These are phyloP conservation scores for Drosophila lini DNA, from an alignment of 1,140 invertebrate species.

Conservation along the genomic window DNA sequence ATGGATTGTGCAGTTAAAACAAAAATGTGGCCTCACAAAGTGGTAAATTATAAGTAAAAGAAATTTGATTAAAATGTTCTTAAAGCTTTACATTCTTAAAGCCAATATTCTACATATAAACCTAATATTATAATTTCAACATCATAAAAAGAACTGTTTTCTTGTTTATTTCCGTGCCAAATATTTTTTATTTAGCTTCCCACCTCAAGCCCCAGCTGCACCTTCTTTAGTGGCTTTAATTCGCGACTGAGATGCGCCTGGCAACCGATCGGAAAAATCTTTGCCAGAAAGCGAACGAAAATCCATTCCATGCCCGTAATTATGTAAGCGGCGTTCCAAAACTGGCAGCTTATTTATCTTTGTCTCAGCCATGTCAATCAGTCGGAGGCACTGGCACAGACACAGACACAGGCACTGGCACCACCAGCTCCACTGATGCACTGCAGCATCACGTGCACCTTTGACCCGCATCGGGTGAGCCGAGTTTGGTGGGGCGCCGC, in stretches of 20 bases:
- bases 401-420: conserved; percentile 1
- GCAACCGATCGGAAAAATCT: conserved; percentile 50
- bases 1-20: conserved; percentile 9
- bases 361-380: conserved; percentile 78
- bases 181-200: conserved; percentile 59
- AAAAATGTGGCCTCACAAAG: neutral
- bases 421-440: conserved; percentile 58
- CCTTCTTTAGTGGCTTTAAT: conserved; percentile 61
- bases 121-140: neutral
- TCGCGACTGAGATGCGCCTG: conserved; percentile 64
- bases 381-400: conserved; percentile 37
- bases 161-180: conserved; percentile 29
- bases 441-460: conserved; percentile 74
- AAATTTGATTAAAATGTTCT: neutral
- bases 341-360: conserved; percentile 80
- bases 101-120: no score
- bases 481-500: conserved; percentile 42
- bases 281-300: conserved; percentile 38
- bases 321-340: conserved; percentile 77
- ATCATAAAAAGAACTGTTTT: neutral
- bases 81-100: no score
- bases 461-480: conserved; percentile 54
- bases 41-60: neutral
- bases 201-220: conserved; percentile 59
- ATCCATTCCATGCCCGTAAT: conserved; percentile 65